Evolutionary conservation across 2,888 invertebrate species (phyloP).

Genomic region (Ferdinandea cuprea): DNA sequence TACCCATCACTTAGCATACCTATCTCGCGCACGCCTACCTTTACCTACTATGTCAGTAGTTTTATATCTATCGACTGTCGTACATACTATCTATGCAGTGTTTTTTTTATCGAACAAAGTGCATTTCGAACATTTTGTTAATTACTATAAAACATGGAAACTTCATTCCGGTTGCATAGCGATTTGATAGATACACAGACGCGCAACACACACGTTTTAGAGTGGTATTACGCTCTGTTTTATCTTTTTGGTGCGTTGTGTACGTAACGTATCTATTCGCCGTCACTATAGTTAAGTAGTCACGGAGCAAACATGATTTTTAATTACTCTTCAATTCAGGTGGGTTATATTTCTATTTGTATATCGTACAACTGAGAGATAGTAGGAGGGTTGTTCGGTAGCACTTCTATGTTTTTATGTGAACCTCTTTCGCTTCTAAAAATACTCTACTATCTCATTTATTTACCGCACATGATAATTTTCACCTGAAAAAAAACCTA

Average conservation of each 20-base stretch:
- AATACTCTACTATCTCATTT: neutral
- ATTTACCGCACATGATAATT: neutral
- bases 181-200: neutral
- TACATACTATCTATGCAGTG: neutral
- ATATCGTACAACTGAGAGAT: neutral
- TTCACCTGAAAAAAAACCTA: too few relatives aligned
- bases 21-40: neutral
- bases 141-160: slow-evolving; percentile 50
- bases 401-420: too few relatives aligned
- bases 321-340: slow-evolving; percentile 50
- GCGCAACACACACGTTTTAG: neutral
- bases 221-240: neutral
- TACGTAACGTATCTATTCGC: neutral
- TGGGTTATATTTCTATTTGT: neutral
- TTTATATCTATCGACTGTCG: slow-evolving; percentile 34
- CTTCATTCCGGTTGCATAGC: slow-evolving; percentile 20
- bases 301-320: slow-evolving; percentile 46
- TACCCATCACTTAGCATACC: slow-evolving; percentile 18
- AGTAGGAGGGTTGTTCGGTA: too few relatives aligned
- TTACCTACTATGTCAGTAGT: slow-evolving; percentile 15
- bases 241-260: neutral
- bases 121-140: slow-evolving; percentile 49
- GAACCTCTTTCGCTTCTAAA: neutral
- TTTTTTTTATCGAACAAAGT: slow-evolving; percentile 16
- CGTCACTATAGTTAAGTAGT: slow-evolving; percentile 4